Evolutionary conservation across 2,113 vertebrate genomes (phyloP), one percentile per base, ranked within the genome.

Genomic region (Pluvianellus socialis): DNA sequence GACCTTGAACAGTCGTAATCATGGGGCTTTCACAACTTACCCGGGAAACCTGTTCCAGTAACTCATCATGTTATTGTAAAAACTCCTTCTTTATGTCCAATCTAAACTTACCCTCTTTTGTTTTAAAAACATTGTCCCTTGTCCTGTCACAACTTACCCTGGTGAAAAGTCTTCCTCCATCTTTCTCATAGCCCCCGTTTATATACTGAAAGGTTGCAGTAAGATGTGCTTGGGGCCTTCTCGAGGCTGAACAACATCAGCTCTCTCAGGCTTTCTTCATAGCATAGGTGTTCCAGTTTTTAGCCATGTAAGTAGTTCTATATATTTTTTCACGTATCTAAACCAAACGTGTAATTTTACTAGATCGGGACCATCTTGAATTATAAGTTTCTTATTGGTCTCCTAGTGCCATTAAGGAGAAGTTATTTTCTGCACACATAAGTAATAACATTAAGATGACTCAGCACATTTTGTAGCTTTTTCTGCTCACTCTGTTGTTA

Each of bases 161-260:
- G 4, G 8, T 73, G 55, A 73, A 56, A 61, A 17, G 9, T 22
- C 22, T 47, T 55, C 59, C 38, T 59, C 35, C 9, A 9, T 40
- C 16, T 79, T 67, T 68, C 8, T 67, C 38, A 28, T 24, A 55
- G 33, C 4, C 6, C 10, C 17, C 3, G 3, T 49, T 61, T 70
- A 21, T 16, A 5, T 6, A 20, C 1, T 52, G 26, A 52, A 90
- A 91, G 23, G 12, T 4, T 74, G 15, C 3, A 44, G 1, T 32
- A 8, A 50, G 4, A 4, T 15, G 3, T 76, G 8, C 26, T 59
- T 0, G 0, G 10, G 65, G 6, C 4, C 6, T 79, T 55, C 8
- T 77, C 35, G 8, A 33, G 15, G 10, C 14, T 49, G 27, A 53
- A 53, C 21, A 59, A 32, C 33, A 9, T 5, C 23, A n/a, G 22